Evolutionary conservation across 2,797 vertebrate genomes (phyloP).

Genomic region (Kryptolebias ocellatus): DNA sequence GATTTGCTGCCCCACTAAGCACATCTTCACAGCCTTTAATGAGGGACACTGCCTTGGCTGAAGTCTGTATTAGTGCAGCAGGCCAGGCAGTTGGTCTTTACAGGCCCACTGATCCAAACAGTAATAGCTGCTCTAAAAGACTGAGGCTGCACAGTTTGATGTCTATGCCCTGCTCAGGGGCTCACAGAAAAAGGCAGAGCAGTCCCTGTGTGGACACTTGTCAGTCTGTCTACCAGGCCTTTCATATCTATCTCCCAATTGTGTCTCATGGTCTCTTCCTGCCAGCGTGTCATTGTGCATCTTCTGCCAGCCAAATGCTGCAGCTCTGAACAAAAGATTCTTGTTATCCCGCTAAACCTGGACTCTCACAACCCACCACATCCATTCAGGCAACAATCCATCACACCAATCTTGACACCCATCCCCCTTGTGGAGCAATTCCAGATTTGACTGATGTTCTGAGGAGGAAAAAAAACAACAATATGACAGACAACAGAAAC

Average conservation of each 20-base stretch:
- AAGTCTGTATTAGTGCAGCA: slow-evolving; percentile 32
- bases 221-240: slow-evolving; percentile 13
- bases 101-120: slow-evolving; percentile 55
- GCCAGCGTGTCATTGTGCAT: slow-evolving; percentile 25
- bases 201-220: slow-evolving; percentile 17
- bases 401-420: too few relatives aligned
- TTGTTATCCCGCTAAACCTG: slow-evolving; percentile 28
- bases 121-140: slow-evolving; percentile 56
- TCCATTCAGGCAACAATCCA: neutral
- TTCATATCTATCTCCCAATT: slow-evolving; percentile 34
- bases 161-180: slow-evolving; percentile 36
- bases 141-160: slow-evolving; percentile 55
- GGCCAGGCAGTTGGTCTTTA: slow-evolving; percentile 55
- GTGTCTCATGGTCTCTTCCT: slow-evolving; percentile 15
- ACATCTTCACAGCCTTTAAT: slow-evolving; percentile 28
- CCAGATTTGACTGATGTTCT: slow-evolving; percentile 25
- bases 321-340: slow-evolving; percentile 50
- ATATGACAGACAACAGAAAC: too few relatives aligned
- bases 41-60: slow-evolving; percentile 28
- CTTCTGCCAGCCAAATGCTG: slow-evolving; percentile 43
- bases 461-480: too few relatives aligned
- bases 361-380: neutral
- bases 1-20: slow-evolving; percentile 52
- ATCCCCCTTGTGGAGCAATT: neutral
- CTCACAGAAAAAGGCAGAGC: slow-evolving; percentile 26